Conservation (phyloP, 2,888 invertebrate genomes). For the Cylloceria caligata region DNA sequence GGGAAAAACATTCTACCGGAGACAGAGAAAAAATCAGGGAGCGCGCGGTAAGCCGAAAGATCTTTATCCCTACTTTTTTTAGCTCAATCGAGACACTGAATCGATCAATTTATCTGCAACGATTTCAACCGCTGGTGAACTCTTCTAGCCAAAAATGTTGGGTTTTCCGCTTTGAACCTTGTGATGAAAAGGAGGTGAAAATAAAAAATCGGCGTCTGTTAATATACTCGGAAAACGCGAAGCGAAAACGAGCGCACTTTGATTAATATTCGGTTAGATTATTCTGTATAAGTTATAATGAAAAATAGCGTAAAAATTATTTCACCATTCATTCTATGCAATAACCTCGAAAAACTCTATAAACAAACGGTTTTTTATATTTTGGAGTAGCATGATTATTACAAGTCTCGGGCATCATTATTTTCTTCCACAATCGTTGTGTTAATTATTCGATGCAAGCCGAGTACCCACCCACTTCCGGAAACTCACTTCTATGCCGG, state of each 20-base stretch:
- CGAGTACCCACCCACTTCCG: slow-evolving; percentile 73
- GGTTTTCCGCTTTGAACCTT: not conserved
- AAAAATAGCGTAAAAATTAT: not conserved
- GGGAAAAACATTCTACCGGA: slow-evolving; percentile 59
- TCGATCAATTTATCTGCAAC: slow-evolving; percentile 3
- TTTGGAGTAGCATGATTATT: not conserved
- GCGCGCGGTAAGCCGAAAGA: slow-evolving; percentile 26
- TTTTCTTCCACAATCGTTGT: slow-evolving; percentile 51
- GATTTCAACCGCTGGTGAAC: not conserved
- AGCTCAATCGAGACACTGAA: slow-evolving; percentile 1
- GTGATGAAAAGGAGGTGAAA: not conserved
- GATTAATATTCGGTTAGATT: not conserved
- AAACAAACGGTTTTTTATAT: not conserved
- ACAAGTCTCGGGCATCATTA: slow-evolving; percentile 5
- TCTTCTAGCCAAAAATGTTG: not conserved
- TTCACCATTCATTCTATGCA: not conserved
- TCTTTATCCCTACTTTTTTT: slow-evolving; percentile 25
- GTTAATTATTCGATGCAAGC: slow-evolving; percentile 77
- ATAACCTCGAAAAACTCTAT: not conserved
- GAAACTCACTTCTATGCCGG: slow-evolving; percentile 78
- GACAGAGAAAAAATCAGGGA: slow-evolving; percentile 36
- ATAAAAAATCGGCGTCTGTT: too few species aligned
- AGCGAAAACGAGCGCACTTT: too few species aligned
- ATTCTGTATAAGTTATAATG: not conserved
- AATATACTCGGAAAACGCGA: too few species aligned